A percentile compares a stretch with the other conserved stretches of the same genome.
Conservation (phyloP, 2,797 vertebrate species). For the Pangasius djambal region DNA sequence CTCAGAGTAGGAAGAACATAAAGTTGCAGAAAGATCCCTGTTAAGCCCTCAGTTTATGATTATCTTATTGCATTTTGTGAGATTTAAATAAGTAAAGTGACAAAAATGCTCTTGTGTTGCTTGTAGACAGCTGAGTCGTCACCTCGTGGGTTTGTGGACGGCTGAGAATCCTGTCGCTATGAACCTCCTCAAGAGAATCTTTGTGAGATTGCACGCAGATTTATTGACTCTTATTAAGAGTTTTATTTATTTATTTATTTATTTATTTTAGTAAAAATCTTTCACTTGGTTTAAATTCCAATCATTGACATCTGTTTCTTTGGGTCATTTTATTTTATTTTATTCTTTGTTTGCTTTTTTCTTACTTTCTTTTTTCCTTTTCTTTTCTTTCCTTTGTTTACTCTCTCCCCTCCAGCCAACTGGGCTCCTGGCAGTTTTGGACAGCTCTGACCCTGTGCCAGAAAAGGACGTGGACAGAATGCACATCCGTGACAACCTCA, state of each 20-base stretch:
- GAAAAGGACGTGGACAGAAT: conserved; percentile 95
- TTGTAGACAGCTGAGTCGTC: conserved; percentile 94
- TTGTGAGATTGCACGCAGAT: conserved; percentile 79
- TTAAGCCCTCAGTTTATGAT: neutral
- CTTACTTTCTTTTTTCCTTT: neutral
- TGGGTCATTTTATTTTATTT: too few relatives aligned
- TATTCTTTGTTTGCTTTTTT: neutral
- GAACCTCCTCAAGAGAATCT: conserved; percentile 95
- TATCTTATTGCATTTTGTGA: neutral
- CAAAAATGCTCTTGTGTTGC: neutral
- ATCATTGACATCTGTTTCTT: neutral
- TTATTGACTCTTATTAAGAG: neutral
- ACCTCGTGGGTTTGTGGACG: conserved; percentile 97
- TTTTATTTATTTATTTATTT: neutral
- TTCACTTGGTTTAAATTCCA: neutral
- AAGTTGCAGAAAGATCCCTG: neutral
- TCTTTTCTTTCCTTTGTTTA: neutral
- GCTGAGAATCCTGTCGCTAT: conserved; percentile 93
- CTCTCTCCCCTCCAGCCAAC: conserved; percentile 78
- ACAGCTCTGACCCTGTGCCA: conserved; percentile 90
- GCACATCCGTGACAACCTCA: conserved; percentile 97
- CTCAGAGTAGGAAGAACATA: neutral
- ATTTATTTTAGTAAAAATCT: neutral
- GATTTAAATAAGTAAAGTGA: neutral
- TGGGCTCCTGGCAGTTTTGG: conserved; percentile 91